These are phyloP conservation scores for Dicaeum eximium DNA, from an alignment of 2,113 vertebrate genomes.

Conservation along the genomic window DNA sequence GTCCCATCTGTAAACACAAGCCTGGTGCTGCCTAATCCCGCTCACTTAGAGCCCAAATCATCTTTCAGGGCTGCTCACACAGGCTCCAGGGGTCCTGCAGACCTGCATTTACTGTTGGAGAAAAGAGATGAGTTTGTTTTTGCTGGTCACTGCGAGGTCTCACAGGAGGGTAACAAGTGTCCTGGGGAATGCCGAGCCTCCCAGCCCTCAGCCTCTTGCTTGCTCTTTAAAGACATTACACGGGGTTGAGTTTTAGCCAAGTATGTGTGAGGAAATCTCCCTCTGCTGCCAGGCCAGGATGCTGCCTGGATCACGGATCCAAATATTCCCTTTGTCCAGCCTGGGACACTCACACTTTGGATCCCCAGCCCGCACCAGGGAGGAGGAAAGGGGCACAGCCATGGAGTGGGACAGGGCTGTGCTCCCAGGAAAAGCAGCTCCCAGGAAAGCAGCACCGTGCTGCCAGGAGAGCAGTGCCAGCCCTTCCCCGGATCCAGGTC, in stretches of 20 bases:
- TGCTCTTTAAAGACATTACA: slow-evolving; percentile 41
- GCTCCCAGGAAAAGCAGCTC: neutral
- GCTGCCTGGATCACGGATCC: neutral
- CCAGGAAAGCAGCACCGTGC: neutral
- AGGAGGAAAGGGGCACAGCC: too few species aligned
- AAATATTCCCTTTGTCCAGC: neutral
- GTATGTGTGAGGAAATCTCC: slow-evolving; percentile 40
- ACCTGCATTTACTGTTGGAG: neutral
- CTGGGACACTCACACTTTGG: neutral
- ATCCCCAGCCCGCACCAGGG: neutral
- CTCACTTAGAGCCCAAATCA: neutral
- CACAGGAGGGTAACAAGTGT: neutral
- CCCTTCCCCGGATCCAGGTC: neutral
- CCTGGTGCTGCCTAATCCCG: neutral
- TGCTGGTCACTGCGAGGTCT: neutral
- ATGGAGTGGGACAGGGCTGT: neutral
- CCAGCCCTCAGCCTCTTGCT: neutral
- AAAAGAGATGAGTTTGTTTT: neutral
- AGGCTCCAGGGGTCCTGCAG: neutral
- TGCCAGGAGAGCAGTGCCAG: neutral
- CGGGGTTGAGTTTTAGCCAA: slow-evolving; percentile 32
- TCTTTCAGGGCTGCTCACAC: neutral
- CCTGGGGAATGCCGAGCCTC: neutral
- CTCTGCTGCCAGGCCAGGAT: slow-evolving; percentile 44
- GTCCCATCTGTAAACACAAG: neutral